Evolutionary conservation across 2,113 vertebrate genomes (phyloP).

Genomic region (Perca flavescens): DNA sequence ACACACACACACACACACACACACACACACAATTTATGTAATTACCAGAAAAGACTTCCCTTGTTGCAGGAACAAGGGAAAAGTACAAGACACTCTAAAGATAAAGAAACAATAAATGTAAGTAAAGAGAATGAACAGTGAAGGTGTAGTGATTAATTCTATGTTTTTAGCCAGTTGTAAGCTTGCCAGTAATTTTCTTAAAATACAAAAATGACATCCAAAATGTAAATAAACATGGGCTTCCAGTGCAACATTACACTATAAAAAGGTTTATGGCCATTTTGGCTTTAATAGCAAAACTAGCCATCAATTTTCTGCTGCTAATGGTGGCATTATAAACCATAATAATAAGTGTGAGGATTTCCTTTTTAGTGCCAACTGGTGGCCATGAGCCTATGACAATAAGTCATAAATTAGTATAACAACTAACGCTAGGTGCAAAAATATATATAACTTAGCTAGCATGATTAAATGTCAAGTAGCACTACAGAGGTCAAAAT

Average conservation of each 20-base stretch:
- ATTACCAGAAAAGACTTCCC: too few relatives aligned
- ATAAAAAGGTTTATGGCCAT: background rate
- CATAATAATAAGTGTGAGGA: too few relatives aligned
- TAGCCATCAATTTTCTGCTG: background rate
- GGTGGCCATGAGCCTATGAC: too few relatives aligned
- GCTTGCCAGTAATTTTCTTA: background rate
- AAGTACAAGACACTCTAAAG: too few relatives aligned
- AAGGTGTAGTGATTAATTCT: too few relatives aligned
- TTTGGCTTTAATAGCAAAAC: background rate
- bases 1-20: too few relatives aligned
- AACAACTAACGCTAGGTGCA: background rate
- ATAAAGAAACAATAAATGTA: too few relatives aligned
- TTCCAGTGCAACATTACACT: background rate
- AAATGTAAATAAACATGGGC: background rate
- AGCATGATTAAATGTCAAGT: background rate
- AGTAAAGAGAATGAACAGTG: too few relatives aligned
- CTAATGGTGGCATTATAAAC: background rate
- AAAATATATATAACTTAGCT: background rate
- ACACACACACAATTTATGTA: too few relatives aligned
- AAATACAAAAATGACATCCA: background rate
- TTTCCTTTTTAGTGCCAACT: background rate
- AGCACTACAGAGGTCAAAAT: background rate
- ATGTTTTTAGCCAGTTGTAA: background rate
- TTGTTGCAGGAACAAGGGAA: too few relatives aligned
- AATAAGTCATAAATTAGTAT: background rate